Conservation (phyloP, 2,888 invertebrate genomes). For the Alentia gelatinosa region DNA sequence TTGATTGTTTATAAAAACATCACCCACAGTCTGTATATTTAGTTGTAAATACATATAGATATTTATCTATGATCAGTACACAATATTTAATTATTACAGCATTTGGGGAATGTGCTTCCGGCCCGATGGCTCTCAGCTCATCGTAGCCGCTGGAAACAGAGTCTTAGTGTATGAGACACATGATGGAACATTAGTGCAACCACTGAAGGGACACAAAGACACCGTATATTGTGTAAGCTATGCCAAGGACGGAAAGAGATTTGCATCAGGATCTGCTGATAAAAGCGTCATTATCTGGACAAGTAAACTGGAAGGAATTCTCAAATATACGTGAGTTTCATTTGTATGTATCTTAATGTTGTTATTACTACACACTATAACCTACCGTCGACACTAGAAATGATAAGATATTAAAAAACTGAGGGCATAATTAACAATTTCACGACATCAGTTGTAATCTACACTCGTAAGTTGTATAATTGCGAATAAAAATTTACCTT, state of each 20-base stretch:
- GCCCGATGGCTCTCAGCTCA: conserved; percentile 95
- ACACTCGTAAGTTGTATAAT: too few species aligned
- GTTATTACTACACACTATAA: too few species aligned
- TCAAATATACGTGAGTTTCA: conserved; percentile 93
- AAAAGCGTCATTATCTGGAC: conserved; percentile 99
- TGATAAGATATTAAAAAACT: too few species aligned
- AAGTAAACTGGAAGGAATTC: conserved; percentile 94
- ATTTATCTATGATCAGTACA: too few species aligned
- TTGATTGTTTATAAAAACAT: not conserved
- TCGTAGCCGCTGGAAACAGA: conserved; percentile 95
- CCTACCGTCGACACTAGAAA: too few species aligned
- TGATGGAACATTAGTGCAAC: conserved; percentile 94
- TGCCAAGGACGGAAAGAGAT: conserved; percentile 95
- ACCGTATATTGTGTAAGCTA: conserved; percentile 95
- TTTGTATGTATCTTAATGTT: too few species aligned
- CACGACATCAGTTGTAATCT: too few species aligned
- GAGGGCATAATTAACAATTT: too few species aligned
- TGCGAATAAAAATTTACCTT: too few species aligned
- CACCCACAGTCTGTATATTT: not conserved
- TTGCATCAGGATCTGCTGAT: conserved; percentile 98
- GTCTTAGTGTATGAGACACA: conserved; percentile 96
- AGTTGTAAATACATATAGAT: not conserved
- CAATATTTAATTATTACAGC: conserved; percentile 85
- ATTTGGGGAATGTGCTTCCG: conserved; percentile 97
- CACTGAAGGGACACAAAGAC: conserved; percentile 97